Evolutionary conservation across 2,113 vertebrate genomes (phyloP).

Genomic region (Scytalopus superciliaris): DNA sequence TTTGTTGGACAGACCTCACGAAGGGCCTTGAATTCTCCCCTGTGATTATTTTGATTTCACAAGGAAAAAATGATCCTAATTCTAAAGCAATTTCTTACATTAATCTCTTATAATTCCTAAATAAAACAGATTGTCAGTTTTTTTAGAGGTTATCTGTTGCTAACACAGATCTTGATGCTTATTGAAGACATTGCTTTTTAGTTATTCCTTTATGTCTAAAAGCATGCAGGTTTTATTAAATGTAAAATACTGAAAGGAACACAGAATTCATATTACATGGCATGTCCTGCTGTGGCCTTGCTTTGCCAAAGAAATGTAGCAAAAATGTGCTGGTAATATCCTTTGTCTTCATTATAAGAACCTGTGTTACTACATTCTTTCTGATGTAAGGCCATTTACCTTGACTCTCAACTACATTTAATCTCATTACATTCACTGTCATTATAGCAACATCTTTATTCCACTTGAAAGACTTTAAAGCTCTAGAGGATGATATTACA

Average conservation of each 20-base stretch:
- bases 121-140: background rate
- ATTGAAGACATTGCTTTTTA: constrained; percentile 1
- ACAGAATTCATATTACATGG: constrained; percentile 16
- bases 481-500: constrained; percentile 68
- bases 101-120: background rate
- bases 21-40: background rate
- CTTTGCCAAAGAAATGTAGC: constrained; percentile 70
- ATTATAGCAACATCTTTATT: constrained; percentile 72
- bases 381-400: constrained; percentile 75
- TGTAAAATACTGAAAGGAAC: constrained; percentile 27
- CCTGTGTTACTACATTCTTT: constrained; percentile 59
- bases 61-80: background rate
- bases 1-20: background rate
- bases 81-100: background rate
- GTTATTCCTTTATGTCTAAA: constrained; percentile 25
- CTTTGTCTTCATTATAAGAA: constrained; percentile 73
- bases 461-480: constrained; percentile 72
- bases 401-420: constrained; percentile 70
- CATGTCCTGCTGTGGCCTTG: constrained; percentile 61
- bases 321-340: constrained; percentile 42
- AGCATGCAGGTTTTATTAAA: constrained; percentile 24
- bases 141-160: background rate
- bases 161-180: background rate
- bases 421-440: constrained; percentile 73
- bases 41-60: background rate